Base-by-base conservation (phyloP, 2,113 vertebrate species). In the Oncorhynchus keta region DNA sequence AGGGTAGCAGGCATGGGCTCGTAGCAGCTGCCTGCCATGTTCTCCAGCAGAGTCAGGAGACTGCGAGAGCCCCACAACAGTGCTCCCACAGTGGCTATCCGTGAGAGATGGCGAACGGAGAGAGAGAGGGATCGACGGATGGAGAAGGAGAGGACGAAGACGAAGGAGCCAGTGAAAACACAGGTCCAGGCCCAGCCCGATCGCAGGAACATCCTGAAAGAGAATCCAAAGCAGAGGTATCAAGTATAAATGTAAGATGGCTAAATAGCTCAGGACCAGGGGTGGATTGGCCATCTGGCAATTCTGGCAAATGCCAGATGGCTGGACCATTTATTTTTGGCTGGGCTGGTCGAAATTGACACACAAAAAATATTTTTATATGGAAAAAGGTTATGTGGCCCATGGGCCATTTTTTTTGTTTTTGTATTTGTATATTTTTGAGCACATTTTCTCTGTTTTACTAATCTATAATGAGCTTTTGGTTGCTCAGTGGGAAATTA, bases 121-220 rank as follows among this genome's bases (percentile, higher is more conserved):
- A 93, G 84, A 3, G 89, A 74, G 26, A 84, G 71, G 0, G 93
- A 77, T 66, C 85, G 85, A 0, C 86, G 90, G 57, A 92, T 87
- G 32, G 94, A 93, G 39, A 45, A 45, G 39, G 39, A 45, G 45
- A 95, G 89, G 77, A 95, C 88, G 55, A 95, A 32, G 72, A 93
- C 80, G 72, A 95, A 95, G 68, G 95, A 95, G 1, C 93, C 92
- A 0, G 91, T 64, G 67, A 95, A 88, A 81, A 92, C 79, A 80
- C 90, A 94, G 1, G 95, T 96, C 95, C 95, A 96, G 66, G 94
- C 94, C 92, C 94, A 95, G 0, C 94, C 92, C 0, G 95, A 95
- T 32, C 79, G 84, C 28, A 95, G 92, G 80, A 95, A 95, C 73
- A 94, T 94, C 89, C 95, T 96, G 89, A 81, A 2, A 24, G 48